A percentile compares a stretch with the other conserved stretches of the same genome.
These are phyloP conservation scores for Sphyrna mokarran DNA, from an alignment of 2,113 vertebrate genomes.

Conservation along the genomic window DNA sequence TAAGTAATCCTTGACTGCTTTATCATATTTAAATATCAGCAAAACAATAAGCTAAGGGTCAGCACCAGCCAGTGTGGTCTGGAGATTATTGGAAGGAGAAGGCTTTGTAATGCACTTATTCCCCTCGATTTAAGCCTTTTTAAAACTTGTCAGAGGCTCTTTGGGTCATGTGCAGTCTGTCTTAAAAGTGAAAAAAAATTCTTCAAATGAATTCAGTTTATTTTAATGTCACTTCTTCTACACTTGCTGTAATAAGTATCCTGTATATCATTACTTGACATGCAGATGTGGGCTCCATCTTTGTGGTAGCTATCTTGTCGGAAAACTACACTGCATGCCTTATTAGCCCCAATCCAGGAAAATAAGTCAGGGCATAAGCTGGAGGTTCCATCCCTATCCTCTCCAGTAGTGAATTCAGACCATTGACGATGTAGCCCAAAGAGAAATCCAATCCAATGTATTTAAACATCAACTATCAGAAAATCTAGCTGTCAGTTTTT, in stretches of 20 bases:
- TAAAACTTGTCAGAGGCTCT: background rate
- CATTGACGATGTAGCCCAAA: background rate
- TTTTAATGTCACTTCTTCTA: background rate
- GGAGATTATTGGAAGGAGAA: background rate
- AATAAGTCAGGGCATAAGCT: background rate
- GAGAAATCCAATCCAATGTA: background rate
- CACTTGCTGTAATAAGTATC: background rate
- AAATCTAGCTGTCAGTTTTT: background rate
- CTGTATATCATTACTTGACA: background rate
- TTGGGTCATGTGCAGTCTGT: background rate
- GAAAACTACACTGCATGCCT: background rate
- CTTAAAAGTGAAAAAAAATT: background rate
- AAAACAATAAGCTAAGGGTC: background rate
- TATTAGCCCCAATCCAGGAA: background rate
- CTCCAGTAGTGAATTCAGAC: background rate
- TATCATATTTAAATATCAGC: background rate
- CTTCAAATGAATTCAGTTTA: background rate
- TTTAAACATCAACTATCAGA: background rate
- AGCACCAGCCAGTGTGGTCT: background rate
- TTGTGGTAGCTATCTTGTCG: background rate
- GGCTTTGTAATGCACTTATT: background rate
- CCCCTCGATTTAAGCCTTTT: background rate
- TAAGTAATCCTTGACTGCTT: background rate
- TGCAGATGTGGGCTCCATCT: background rate
- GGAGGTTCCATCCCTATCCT: background rate